Conservation (phyloP, 1,140 invertebrate species). For the Aporrectodea caliginosa region DNA sequence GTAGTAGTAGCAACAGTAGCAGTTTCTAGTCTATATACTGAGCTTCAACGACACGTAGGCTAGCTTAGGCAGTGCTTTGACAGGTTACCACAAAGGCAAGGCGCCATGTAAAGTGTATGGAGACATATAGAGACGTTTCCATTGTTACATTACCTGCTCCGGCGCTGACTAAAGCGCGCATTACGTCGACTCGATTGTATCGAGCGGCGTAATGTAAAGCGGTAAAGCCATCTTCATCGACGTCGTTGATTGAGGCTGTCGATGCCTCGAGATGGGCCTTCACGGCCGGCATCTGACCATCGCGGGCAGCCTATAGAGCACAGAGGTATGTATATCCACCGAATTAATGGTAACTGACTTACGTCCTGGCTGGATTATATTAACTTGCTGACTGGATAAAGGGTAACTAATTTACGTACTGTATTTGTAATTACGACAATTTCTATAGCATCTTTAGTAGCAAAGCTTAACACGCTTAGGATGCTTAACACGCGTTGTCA, state of each 20-base stretch:
- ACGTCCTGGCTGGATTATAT: too few species aligned
- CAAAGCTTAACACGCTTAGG: too few species aligned
- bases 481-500: too few species aligned
- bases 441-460: too few species aligned
- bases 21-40: neutral
- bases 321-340: too few species aligned
- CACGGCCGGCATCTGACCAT: constrained; percentile 23
- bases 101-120: neutral
- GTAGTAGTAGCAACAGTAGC: neutral
- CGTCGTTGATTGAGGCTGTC: constrained; percentile 21
- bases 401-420: too few species aligned
- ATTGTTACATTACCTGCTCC: constrained; percentile 25
- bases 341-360: too few species aligned
- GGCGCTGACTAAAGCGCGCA: constrained; percentile 12
- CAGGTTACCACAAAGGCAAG: neutral
- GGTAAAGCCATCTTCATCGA: constrained; percentile 31
- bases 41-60: neutral
- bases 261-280: constrained; percentile 9
- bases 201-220: constrained; percentile 31
- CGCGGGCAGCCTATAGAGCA: constrained; percentile 30
- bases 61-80: neutral
- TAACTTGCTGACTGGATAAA: too few species aligned
- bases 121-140: neutral
- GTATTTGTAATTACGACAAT: too few species aligned
- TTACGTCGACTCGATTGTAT: constrained; percentile 29